Conservation (phyloP, 1,140 invertebrate genomes). For the Trichonephila clavata region DNA sequence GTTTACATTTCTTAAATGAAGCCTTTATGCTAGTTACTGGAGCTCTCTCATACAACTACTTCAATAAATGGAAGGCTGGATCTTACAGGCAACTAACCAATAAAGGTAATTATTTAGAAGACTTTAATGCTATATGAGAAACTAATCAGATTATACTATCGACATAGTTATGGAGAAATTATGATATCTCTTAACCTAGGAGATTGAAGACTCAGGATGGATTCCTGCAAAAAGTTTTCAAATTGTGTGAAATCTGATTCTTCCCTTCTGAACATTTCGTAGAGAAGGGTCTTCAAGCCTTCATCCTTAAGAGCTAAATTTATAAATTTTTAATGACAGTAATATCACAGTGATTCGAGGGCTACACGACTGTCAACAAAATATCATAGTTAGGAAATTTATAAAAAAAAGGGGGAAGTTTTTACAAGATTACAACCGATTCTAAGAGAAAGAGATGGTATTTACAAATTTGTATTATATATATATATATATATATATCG, state of each 20-base stretch:
- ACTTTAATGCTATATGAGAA: conserved; percentile 8
- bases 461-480: too few species aligned
- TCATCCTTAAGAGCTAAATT: background rate
- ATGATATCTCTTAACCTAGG: background rate
- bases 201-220: background rate
- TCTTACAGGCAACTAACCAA: background rate
- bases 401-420: background rate
- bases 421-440: too few species aligned
- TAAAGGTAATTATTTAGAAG: background rate
- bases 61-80: background rate
- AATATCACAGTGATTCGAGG: too few species aligned
- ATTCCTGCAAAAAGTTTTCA: background rate
- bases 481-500: too few species aligned
- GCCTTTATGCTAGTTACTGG: too few species aligned
- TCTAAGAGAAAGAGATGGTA: too few species aligned
- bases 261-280: background rate
- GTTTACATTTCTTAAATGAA: too few species aligned
- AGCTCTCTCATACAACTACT: background rate
- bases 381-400: background rate
- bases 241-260: background rate
- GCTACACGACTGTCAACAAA: background rate
- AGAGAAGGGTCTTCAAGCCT: background rate
- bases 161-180: background rate
- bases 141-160: conserved; percentile 26
- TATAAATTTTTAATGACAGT: background rate